Conservation (phyloP, 2,888 invertebrate genomes). For the Stomorhina lunata region DNA sequence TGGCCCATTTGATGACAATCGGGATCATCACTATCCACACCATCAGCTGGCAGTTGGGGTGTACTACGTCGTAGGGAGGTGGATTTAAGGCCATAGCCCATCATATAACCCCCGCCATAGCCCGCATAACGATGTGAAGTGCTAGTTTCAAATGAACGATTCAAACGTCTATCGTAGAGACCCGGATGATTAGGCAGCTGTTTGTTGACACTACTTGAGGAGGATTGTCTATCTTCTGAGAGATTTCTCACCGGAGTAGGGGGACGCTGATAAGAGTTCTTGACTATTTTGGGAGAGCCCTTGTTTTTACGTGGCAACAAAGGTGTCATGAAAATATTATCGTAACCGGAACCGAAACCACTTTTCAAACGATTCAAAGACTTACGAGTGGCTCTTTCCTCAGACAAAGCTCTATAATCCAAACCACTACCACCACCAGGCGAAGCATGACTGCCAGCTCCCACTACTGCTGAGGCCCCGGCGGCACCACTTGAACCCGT, state of each 20-base stretch:
- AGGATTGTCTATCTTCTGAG: slow-evolving; percentile 68
- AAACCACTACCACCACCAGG: slow-evolving; percentile 50
- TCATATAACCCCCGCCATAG: slow-evolving; percentile 73
- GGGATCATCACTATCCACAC: slow-evolving; percentile 60
- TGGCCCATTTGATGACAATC: slow-evolving; percentile 52
- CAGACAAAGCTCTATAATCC: slow-evolving; percentile 76
- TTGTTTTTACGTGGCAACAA: slow-evolving; percentile 78
- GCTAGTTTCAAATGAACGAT: slow-evolving; percentile 79
- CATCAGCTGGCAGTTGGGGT: slow-evolving; percentile 75
- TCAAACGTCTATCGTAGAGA: slow-evolving; percentile 78
- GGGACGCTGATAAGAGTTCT: slow-evolving; percentile 63
- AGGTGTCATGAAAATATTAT: slow-evolving; percentile 79
- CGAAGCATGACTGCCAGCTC: background rate
- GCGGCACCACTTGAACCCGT: slow-evolving; percentile 56
- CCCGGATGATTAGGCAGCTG: slow-evolving; percentile 73
- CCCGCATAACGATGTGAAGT: slow-evolving; percentile 75
- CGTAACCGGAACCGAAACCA: slow-evolving; percentile 79
- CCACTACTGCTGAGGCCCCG: slow-evolving; percentile 19
- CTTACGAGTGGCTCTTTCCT: slow-evolving; percentile 77
- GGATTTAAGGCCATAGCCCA: slow-evolving; percentile 72
- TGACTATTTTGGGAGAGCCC: slow-evolving; percentile 72
- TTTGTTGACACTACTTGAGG: slow-evolving; percentile 54
- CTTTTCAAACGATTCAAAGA: slow-evolving; percentile 78
- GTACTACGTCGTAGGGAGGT: slow-evolving; percentile 78
- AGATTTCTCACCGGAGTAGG: slow-evolving; percentile 68